phyloP scores from a whole-genome alignment of 2,888 invertebrate species.

The Lepidocyrtinus sp. region DNA sequence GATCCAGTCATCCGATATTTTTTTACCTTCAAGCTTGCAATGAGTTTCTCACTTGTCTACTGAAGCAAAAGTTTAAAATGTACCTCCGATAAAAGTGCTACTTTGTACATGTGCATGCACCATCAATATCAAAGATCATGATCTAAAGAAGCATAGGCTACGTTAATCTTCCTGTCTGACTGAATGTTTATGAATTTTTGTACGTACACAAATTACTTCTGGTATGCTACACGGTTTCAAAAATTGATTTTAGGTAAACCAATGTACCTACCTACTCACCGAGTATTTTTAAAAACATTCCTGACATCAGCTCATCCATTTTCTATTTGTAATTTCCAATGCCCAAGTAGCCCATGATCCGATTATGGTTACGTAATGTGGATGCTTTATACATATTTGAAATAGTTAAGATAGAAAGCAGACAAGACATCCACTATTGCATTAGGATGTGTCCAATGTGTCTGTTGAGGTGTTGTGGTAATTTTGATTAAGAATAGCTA shows the following conservation, averaged over 20 bases:
- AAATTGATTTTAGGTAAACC: constrained; percentile 29
- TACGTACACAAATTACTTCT: constrained; percentile 36
- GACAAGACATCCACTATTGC: constrained; percentile 14
- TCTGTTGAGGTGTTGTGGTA: neutral
- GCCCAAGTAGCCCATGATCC: constrained; percentile 1
- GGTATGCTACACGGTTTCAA: constrained; percentile 41
- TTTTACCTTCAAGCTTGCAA: no score
- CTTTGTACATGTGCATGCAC: constrained; percentile 7
- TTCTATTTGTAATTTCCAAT: neutral
- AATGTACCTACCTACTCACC: constrained; percentile 15
- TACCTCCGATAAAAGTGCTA: constrained; percentile 14
- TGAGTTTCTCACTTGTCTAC: no score
- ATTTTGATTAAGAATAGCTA: constrained; percentile 4
- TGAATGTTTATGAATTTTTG: neutral
- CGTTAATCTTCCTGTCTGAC: neutral
- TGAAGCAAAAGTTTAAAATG: no score
- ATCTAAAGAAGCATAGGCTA: neutral
- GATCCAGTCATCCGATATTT: no score
- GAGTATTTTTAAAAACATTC: constrained; percentile 39
- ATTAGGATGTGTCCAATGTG: neutral
- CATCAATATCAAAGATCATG: neutral
- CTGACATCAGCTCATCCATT: constrained; percentile 36
- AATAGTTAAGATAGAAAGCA: constrained; percentile 5
- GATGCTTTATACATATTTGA: constrained; percentile 15
- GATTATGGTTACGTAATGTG: neutral